Evolutionary conservation across 2,888 invertebrate genomes (phyloP).

Genomic region (Agrochola lychnidis): DNA sequence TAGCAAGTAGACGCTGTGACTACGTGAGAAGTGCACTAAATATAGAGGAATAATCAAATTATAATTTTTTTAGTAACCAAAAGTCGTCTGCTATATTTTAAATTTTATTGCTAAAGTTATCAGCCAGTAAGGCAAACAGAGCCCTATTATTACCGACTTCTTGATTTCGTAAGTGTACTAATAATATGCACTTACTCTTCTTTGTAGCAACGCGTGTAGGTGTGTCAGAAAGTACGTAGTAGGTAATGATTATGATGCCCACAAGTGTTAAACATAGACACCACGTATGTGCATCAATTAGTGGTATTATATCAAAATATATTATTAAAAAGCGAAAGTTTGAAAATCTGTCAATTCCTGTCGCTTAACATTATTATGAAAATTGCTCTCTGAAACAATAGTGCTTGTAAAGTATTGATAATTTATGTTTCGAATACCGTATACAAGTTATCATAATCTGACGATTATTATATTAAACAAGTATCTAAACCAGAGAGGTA

Average conservation of each 20-base stretch:
- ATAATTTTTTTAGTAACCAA: neutral
- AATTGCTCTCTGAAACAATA: constrained; percentile 9
- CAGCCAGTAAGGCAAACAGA: neutral
- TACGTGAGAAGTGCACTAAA: constrained; percentile 8
- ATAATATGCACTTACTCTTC: neutral
- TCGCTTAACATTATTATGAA: constrained; percentile 25
- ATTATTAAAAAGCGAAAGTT: neutral
- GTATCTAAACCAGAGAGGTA: neutral
- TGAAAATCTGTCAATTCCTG: neutral
- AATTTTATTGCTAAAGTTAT: neutral
- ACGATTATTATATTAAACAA: neutral
- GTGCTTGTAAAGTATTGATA: constrained; percentile 8
- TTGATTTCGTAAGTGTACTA: neutral
- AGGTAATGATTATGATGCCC: neutral
- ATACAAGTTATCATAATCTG: neutral
- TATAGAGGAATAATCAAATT: neutral
- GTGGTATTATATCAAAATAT: neutral
- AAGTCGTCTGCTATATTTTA: neutral
- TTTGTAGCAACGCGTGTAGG: neutral
- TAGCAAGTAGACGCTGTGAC: constrained; percentile 17
- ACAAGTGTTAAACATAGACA: neutral
- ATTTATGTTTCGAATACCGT: neutral
- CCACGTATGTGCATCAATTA: neutral
- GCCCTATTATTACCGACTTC: constrained; percentile 2
- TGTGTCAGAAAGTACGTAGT: neutral